These are phyloP conservation scores for Synanthedon andrenaeformis DNA, from an alignment of 2,888 invertebrate genomes.

Conservation along the genomic window DNA sequence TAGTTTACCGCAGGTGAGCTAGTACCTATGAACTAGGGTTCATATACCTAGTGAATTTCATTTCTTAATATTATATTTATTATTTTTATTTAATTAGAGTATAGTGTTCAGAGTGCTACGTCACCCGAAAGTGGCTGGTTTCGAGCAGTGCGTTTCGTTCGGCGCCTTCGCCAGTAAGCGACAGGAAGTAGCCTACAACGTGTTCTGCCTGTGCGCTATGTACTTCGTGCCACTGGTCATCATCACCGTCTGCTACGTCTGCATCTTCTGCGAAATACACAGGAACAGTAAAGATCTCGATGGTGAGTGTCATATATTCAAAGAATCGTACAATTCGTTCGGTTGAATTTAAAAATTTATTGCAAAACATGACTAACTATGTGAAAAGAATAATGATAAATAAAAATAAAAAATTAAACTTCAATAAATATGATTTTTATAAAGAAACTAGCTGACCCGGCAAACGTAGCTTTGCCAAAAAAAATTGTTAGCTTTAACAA, in stretches of 20 bases:
- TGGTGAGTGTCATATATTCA: slow-evolving; percentile 40
- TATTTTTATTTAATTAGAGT: slow-evolving; percentile 62
- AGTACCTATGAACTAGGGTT: too few species aligned
- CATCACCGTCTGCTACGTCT: slow-evolving; percentile 78
- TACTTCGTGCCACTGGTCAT: slow-evolving; percentile 81
- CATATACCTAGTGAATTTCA: background rate
- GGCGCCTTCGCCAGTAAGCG: slow-evolving; percentile 74
- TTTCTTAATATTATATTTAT: background rate
- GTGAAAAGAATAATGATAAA: too few species aligned
- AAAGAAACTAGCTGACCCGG: too few species aligned
- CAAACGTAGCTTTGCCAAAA: too few species aligned
- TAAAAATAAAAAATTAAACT: too few species aligned
- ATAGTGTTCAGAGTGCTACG: slow-evolving; percentile 77
- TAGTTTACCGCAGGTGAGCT: slow-evolving; percentile 77
- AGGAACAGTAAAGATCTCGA: slow-evolving; percentile 72
- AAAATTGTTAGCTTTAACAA: too few species aligned
- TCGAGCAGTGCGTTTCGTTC: slow-evolving; percentile 83
- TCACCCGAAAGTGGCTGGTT: slow-evolving; percentile 74
- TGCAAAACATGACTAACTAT: too few species aligned
- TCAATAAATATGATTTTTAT: too few species aligned
- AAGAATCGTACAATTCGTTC: too few species aligned
- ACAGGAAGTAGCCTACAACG: slow-evolving; percentile 78
- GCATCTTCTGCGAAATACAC: slow-evolving; percentile 80
- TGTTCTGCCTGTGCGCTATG: slow-evolving; percentile 79
- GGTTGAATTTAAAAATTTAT: too few species aligned